Evolutionary conservation across 2,797 vertebrate genomes (phyloP), one percentile per base, ranked within the genome.

Genomic region (Siniperca obscura): DNA sequence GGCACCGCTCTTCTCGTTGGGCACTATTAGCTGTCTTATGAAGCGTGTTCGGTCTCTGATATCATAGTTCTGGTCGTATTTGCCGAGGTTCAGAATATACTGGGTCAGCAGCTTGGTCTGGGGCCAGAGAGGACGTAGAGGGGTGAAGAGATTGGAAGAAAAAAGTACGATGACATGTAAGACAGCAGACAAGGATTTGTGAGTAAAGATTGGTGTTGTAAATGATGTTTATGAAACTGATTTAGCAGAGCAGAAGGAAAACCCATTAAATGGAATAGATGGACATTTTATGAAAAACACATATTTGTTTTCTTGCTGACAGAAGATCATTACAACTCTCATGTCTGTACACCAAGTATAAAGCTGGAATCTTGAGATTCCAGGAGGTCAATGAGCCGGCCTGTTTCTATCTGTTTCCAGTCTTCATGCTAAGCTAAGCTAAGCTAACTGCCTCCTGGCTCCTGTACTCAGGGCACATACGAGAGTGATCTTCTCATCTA

Each of bases 61-160:
- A 94, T 99, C 98, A 72, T 99, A 99, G 97, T 96, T 99, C 95
- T 97, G 98, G 97, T 99, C 98, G 85, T 99, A 99, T 91, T 98
- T 99, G 90, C 97, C 96, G 78, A 99, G 96, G 95, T 99, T 99
- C 93, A 99, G 96, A 94, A 99, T 97, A 82, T 99, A 99, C 96
- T 99, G 98, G 89, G 97, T 99, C 95, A 99, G 95, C 95, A 99
- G 96, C 95, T 99, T 99, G 89, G 98, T 99, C 98, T 99, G 94
- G 42, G 10, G 25, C 19, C 12, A 30, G 30, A 52, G 14, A 38
- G 30, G 44, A 13, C 0, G 7, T 3, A 34, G 6, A 4, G 46
- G n/a, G 68, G 1, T 44, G 38, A 4, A 27, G 34, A 56, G 25
- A 55, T 53, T 21, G 8, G 53, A 30, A 1, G 25, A 40, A n/a